These are phyloP conservation scores for Luperina nickerlii DNA, from an alignment of 2,888 invertebrate genomes.

Conservation along the genomic window DNA sequence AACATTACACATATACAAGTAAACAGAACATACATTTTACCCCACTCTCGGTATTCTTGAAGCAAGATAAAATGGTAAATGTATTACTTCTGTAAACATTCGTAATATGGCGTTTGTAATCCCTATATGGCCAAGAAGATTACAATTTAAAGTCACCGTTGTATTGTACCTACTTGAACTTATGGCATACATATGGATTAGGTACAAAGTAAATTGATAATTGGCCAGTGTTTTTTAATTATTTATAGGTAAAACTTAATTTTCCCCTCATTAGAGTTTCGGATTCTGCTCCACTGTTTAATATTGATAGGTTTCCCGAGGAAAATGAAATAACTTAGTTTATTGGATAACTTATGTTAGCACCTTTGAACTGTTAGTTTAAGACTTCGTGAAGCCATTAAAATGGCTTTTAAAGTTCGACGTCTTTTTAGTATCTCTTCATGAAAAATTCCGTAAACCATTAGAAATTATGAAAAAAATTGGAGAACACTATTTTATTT, in stretches of 20 bases:
- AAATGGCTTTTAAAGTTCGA: background rate
- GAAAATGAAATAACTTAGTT: background rate
- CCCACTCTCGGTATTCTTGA: constrained; percentile 34
- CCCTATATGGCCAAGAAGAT: constrained; percentile 33
- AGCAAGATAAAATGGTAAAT: constrained; percentile 47
- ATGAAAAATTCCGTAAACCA: background rate
- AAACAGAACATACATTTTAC: constrained; percentile 44
- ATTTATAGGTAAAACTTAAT: background rate
- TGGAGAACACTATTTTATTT: background rate
- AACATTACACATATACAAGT: constrained; percentile 14
- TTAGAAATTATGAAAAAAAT: background rate
- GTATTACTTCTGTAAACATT: constrained; percentile 49
- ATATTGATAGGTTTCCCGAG: background rate
- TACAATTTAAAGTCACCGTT: constrained; percentile 25
- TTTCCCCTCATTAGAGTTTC: background rate
- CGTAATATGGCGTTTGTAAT: constrained; percentile 31
- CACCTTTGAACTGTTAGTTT: background rate
- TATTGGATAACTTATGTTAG: background rate
- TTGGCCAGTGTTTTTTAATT: background rate
- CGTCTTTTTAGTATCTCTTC: background rate
- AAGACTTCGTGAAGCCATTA: constrained; percentile 3
- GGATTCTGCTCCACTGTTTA: background rate
- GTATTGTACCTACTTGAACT: constrained; percentile 29
- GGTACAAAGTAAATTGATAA: constrained; percentile 12
- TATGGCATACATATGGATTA: constrained; percentile 16